Base-by-base conservation (phyloP, 2,113 vertebrate genomes). In the Hoplias malabaricus region DNA sequence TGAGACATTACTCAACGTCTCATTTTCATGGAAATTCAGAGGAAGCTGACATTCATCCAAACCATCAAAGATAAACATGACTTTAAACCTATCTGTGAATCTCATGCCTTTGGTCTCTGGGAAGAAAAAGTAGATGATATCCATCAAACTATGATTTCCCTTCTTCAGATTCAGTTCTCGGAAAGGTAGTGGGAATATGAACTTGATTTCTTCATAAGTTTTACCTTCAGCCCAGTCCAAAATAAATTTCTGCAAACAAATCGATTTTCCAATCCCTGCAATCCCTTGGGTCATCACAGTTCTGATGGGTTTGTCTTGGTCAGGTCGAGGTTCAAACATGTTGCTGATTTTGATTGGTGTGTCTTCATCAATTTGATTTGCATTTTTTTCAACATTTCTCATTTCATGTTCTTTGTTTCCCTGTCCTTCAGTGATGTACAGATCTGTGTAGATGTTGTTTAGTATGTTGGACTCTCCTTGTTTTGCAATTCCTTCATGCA, bases 401-500 rank as follows among this genome's bases (percentile, higher is more conserved):
- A 57, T 5, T 34, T 76, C 74, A 57, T 66, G 61, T 29, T 66
- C 29, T 31, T 23, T 31, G 23, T 42, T 59, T 0, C 38, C 27
- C 33, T 53, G 59, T 65, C 63, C 27, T 16, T 67, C 63, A 13
- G 63, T 67, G 14, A 67, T 67, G 38, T 57, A 70, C 2, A 77
- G 54, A 48, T 70, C 54, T 12, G 69, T 72, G 25, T 56, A 72
- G 34, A 72, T 72, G 7, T 13, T 53, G 19, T 77, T 57, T 11
- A 77, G 42, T 5, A 11, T 9, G 1, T 23, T 62, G 19, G 13
- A 38, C 7, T 62, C 29, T 5, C 75, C 75, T 0, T 34, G 42
- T 53, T 69, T 66, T 59, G 65, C 13, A 42, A 77, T 77, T 77
- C 65, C 75, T 77, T 77, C 75, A 34, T 31, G 43, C 33, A 77